phyloP scores from a whole-genome alignment of 2,888 invertebrate species.

The Limulus polyphemus region DNA sequence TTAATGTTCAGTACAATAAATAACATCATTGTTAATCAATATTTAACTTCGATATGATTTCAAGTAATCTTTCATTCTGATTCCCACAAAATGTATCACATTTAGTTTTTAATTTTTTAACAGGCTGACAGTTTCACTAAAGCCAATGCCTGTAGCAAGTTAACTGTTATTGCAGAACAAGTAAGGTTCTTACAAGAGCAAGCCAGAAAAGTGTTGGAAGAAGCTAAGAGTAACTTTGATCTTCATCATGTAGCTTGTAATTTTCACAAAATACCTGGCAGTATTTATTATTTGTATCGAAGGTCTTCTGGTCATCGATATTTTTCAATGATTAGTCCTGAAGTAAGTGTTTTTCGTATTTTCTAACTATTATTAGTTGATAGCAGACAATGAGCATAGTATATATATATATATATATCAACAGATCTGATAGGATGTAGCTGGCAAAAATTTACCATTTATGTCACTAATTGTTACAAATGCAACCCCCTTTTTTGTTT shows the following conservation, averaged over 20 bases:
- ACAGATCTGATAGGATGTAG: no score
- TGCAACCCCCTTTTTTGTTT: background rate
- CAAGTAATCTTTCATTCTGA: no score
- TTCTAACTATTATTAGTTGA: background rate
- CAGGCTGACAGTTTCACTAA: constrained; percentile 49
- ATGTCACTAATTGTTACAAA: background rate
- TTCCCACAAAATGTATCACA: background rate
- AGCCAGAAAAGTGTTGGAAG: constrained; percentile 47
- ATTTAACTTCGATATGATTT: no score
- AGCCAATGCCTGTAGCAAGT: constrained; percentile 49
- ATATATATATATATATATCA: no score
- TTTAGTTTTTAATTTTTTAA: constrained; percentile 4
- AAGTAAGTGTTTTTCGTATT: constrained; percentile 40
- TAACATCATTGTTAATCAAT: no score
- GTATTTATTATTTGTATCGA: constrained; percentile 56
- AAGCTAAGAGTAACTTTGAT: constrained; percentile 46
- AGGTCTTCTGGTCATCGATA: constrained; percentile 51
- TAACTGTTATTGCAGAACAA: constrained; percentile 56
- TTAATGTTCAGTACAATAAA: no score
- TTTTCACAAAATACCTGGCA: constrained; percentile 56
- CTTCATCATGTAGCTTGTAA: constrained; percentile 60
- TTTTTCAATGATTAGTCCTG: constrained; percentile 59
- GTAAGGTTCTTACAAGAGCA: constrained; percentile 53
- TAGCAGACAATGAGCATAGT: no score
- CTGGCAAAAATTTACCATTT: no score